A percentile compares a stretch with the other conserved stretches of the same genome.
These are phyloP conservation scores for Diloba caeruleocephala DNA, from an alignment of 2,888 invertebrate species.

Conservation along the genomic window DNA sequence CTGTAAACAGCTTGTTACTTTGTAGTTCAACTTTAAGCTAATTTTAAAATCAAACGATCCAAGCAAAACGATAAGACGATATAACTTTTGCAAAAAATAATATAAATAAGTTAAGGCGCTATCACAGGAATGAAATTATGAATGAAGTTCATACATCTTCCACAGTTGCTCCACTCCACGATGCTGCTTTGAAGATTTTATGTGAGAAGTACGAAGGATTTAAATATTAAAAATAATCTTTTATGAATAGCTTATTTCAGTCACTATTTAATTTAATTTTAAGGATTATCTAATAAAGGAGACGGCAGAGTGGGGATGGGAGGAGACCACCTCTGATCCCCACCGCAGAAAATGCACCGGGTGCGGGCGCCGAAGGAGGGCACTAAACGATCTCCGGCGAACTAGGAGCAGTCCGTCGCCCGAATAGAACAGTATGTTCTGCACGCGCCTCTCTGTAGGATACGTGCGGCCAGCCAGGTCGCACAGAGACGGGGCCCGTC, in stretches of 20 bases:
- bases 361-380: too few species aligned
- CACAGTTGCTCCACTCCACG: slow-evolving; percentile 46
- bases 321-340: too few species aligned
- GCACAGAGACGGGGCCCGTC: too few species aligned
- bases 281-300: too few species aligned
- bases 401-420: too few species aligned
- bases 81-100: slow-evolving; percentile 50
- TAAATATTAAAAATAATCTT: too few species aligned
- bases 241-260: background rate
- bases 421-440: too few species aligned
- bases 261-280: slow-evolving; percentile 3
- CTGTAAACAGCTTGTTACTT: slow-evolving; percentile 21
- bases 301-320: too few species aligned
- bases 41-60: slow-evolving; percentile 26
- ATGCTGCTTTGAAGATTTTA: slow-evolving; percentile 55
- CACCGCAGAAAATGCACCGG: too few species aligned
- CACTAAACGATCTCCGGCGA: too few species aligned
- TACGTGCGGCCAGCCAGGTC: too few species aligned
- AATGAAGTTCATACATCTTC: slow-evolving; percentile 61
- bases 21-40: slow-evolving; percentile 26
- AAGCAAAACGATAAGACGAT: slow-evolving; percentile 46
- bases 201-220: slow-evolving; percentile 44
- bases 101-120: slow-evolving; percentile 64
- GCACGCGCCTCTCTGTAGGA: too few species aligned
- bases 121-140: slow-evolving; percentile 79